phyloP scores from a whole-genome alignment of 2,113 vertebrate genomes.

The Alligator mississippiensis region DNA sequence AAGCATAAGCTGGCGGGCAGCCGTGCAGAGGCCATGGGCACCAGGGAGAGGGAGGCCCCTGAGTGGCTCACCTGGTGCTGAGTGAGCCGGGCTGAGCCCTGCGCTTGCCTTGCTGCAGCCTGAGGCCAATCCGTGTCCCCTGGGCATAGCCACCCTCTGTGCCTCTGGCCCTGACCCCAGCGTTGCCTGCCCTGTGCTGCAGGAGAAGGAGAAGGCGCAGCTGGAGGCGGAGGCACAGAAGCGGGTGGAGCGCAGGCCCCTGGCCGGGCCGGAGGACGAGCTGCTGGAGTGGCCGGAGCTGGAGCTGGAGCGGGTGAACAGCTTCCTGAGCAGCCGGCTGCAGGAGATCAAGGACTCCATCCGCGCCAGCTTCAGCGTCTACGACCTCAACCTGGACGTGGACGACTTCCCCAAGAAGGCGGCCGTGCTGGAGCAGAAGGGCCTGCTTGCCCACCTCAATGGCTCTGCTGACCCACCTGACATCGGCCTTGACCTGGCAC shows the following conservation, averaged over 20 bases:
- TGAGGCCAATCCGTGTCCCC: neutral
- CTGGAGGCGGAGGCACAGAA: constrained; percentile 80
- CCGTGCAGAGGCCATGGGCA: too few species aligned
- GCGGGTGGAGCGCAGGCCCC: constrained; percentile 70
- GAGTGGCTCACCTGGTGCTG: too few species aligned
- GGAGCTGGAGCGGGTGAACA: constrained; percentile 96
- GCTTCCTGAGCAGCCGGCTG: constrained; percentile 95
- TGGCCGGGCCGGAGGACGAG: constrained; percentile 77
- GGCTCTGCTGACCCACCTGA: constrained; percentile 92
- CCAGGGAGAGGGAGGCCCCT: too few species aligned
- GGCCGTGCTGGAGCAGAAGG: constrained; percentile 89
- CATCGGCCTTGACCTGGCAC: constrained; percentile 94
- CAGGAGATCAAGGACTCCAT: constrained; percentile 99
- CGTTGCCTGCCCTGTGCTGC: constrained; percentile 24
- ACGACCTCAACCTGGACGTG: constrained; percentile 94
- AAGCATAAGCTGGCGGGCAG: too few species aligned
- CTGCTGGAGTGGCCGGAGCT: constrained; percentile 93
- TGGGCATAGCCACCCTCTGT: rapidly evolving
- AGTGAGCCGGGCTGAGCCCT: neutral
- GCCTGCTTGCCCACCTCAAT: constrained; percentile 90
- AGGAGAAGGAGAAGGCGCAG: constrained; percentile 94
- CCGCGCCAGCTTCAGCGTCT: constrained; percentile 93
- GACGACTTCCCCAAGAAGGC: constrained; percentile 95
- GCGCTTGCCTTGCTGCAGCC: neutral
- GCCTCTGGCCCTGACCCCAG: neutral